Percentiles rank a stretch among this genome's conserved stretches.
Evolutionary conservation across 92 coral and sea anemone species (phyloP).

Genomic region (Isaurus tuberculatus): DNA sequence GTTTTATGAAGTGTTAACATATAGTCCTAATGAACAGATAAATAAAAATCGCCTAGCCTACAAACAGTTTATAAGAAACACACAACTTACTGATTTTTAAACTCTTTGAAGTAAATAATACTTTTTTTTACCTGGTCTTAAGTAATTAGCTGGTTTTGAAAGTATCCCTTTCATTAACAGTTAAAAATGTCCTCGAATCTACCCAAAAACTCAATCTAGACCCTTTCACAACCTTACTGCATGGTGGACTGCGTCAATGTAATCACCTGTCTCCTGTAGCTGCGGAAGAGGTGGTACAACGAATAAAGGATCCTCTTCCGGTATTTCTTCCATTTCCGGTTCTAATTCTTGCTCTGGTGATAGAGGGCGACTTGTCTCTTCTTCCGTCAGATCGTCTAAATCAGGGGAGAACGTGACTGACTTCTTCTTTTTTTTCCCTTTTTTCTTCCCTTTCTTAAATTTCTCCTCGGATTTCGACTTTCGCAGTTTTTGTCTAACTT

Average conservation of each 20-base stretch:
- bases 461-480: conserved; percentile 72
- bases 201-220: too few species aligned
- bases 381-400: conserved; percentile 59
- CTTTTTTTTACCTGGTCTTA: too few species aligned
- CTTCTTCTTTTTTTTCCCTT: conserved; percentile 61
- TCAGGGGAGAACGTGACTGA: conserved; percentile 30
- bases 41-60: too few species aligned
- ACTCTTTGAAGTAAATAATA: too few species aligned
- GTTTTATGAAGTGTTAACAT: too few species aligned
- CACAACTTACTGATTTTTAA: too few species aligned
- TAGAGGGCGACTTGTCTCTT: conserved; percentile 58
- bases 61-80: too few species aligned
- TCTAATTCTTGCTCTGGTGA: conserved; percentile 75
- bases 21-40: too few species aligned
- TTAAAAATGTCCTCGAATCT: too few species aligned
- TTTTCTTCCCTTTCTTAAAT: conserved; percentile 67
- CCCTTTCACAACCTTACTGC: neutral
- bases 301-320: conserved; percentile 37
- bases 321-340: neutral
- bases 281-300: conserved; percentile 39
- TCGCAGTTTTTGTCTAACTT: conserved; percentile 57
- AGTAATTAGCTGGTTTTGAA: too few species aligned
- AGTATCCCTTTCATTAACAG: too few species aligned
- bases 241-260: neutral
- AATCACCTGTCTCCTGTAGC: neutral